Evolutionary conservation across 1,140 invertebrate species (phyloP), one percentile per base, ranked within the genome.

Genomic region (Bemisia tabaci): DNA sequence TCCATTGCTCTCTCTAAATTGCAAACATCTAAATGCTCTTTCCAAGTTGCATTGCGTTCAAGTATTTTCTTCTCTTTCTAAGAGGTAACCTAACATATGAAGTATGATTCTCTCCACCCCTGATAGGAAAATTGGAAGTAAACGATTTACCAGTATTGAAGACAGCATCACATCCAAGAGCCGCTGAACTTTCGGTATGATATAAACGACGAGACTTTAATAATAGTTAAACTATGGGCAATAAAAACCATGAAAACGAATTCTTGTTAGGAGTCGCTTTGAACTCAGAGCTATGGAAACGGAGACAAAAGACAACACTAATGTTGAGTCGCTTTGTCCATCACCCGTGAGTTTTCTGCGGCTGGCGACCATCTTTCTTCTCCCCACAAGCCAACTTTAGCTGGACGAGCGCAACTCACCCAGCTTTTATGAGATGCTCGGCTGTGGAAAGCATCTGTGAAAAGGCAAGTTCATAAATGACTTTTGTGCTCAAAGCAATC

Each of bases 391-490:
- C 63, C 66, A 67, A 67, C 62, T 9, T 17, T 48, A 5, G 33
- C 33, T 48, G 33, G 33, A 61, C 66, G 48, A 67, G 66, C 61
- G 66, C 12, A 63, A 67, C 66, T 63, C 62, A 67, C 66, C 66
- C 66, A 62, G 66, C 66, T 58, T 65, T 1, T 33, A 33, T 39
- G 33, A 65, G 64, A 58, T 65, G 65, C 65, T 65, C 66, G 70
- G 71, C 71, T 72, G 71, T 72, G 71, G 70, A 72, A 72, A 71
- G 69, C 67, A 73, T 73, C 73, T 74, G 72, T 71, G 73, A 73
- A 72, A 72, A 72, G 68, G 70, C 69, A 72, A 73, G 67, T 70
- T 68, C 68, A 72, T 71, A 73, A 72, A 67, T 65, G 69, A 65
- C 68, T 70, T 72, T 71, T 68, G 33, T 48, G 33, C 33, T 48